Conservation (phyloP, 2,797 vertebrate species). For the Tarsius wallacei region DNA sequence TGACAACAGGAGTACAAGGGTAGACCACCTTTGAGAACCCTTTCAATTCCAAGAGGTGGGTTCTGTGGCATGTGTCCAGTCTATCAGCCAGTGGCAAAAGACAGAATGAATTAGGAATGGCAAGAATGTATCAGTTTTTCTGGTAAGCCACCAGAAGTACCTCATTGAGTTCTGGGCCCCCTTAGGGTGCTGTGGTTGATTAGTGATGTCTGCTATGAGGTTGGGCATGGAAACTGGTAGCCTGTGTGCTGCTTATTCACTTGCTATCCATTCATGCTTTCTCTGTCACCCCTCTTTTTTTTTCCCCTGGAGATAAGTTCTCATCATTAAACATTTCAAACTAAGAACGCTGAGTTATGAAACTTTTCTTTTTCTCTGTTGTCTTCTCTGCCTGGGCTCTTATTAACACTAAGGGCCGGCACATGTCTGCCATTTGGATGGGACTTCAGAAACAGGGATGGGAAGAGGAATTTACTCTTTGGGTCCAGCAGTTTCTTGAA, state of each 20-base stretch:
- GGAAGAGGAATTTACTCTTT: not conserved
- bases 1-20: not conserved
- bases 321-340: not conserved
- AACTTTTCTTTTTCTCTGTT: not conserved
- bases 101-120: not conserved
- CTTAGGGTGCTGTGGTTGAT: not conserved
- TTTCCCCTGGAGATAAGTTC: not conserved
- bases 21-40: not conserved
- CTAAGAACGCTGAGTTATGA: not conserved
- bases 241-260: rapidly evolving
- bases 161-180: not conserved
- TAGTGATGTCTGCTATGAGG: not conserved
- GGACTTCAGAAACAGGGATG: not conserved
- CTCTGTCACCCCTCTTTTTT: not conserved
- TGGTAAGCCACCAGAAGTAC: not conserved
- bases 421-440: not conserved
- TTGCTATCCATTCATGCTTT: not conserved
- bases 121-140: not conserved
- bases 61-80: not conserved
- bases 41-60: not conserved
- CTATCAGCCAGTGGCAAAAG: not conserved
- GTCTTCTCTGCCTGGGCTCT: not conserved
- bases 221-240: rapidly evolving
- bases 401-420: not conserved
- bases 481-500: not conserved